These are phyloP conservation scores for Smithornis capensis DNA, from an alignment of 2,113 vertebrate genomes.

Conservation along the genomic window DNA sequence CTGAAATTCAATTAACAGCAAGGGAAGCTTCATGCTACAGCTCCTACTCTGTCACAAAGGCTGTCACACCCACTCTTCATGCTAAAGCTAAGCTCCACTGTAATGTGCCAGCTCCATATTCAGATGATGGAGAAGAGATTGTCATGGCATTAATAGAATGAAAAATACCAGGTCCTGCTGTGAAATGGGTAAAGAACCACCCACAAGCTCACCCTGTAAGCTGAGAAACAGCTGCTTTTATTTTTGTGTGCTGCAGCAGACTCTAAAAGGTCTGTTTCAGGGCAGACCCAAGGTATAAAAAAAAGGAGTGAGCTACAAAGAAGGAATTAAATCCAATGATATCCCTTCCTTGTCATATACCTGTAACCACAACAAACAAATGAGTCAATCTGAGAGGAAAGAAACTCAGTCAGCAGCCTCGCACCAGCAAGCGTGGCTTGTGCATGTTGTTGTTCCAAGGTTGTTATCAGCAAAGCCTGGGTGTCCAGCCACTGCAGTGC, in stretches of 20 bases:
- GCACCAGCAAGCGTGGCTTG: not conserved
- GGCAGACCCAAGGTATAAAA: not conserved
- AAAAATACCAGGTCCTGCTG: not conserved
- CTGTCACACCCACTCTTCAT: not conserved
- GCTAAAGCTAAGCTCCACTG: not conserved
- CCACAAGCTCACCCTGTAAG: not conserved
- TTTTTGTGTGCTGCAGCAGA: not conserved
- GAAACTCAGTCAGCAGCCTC: slow-evolving; percentile 58
- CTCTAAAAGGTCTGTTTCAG: not conserved
- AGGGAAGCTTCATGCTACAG: accelerated
- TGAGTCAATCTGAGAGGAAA: slow-evolving; percentile 57
- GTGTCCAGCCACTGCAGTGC: not conserved
- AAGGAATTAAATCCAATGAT: not conserved
- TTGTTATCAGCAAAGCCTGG: slow-evolving; percentile 9
- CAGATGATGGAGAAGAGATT: not conserved
- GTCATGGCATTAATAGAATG: not conserved
- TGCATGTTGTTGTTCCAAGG: slow-evolving; percentile 21
- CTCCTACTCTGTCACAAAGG: not conserved
- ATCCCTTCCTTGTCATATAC: slow-evolving; percentile 18
- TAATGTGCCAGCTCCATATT: not conserved
- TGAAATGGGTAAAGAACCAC: not conserved
- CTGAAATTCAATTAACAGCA: not conserved
- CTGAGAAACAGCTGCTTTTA: not conserved
- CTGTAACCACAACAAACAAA: slow-evolving; percentile 65
- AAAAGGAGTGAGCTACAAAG: not conserved